Conservation (phyloP, 2,888 invertebrate species). For the Xiphydria camelus region DNA sequence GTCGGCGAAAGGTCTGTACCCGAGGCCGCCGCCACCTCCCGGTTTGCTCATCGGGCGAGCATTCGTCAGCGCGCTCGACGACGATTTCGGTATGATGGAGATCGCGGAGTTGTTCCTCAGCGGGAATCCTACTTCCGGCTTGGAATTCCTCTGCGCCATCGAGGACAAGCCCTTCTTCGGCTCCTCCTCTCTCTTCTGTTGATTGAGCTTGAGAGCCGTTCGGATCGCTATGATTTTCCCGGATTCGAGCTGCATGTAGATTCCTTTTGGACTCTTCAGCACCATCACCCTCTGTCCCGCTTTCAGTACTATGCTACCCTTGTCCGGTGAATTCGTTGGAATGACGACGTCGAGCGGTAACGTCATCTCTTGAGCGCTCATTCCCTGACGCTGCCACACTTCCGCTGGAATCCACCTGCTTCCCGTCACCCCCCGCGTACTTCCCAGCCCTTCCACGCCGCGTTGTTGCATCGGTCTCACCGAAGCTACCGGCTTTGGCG, state of each 20-base stretch:
- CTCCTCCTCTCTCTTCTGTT: conserved; percentile 58
- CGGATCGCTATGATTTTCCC: conserved; percentile 94
- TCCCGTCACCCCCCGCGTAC: conserved; percentile 60
- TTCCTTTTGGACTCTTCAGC: conserved; percentile 91
- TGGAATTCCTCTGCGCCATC: conserved; percentile 22
- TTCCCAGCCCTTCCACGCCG: conserved; percentile 53
- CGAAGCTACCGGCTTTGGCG: conserved; percentile 70
- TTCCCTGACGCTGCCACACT: conserved; percentile 90
- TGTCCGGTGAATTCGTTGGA: conserved; percentile 87
- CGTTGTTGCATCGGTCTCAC: conserved; percentile 78
- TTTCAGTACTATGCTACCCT: conserved; percentile 86
- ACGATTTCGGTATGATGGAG: conserved; percentile 55
- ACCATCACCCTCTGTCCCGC: conserved; percentile 95
- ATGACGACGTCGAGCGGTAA: conserved; percentile 91
- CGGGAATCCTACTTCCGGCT: conserved; percentile 51
- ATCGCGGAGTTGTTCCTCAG: conserved; percentile 56
- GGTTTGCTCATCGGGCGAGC: conserved; percentile 40
- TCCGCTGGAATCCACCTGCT: conserved; percentile 84
- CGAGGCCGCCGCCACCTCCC: conserved; percentile 35
- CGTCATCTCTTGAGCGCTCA: conserved; percentile 94
- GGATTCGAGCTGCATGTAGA: conserved; percentile 92
- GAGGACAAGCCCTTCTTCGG: conserved; percentile 52
- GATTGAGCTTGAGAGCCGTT: conserved; percentile 72
- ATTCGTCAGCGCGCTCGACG: conserved; percentile 30
- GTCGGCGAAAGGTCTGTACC: conserved; percentile 49